These are phyloP conservation scores for Papilio helenus DNA, from an alignment of 1,140 invertebrate species.

Conservation along the genomic window DNA sequence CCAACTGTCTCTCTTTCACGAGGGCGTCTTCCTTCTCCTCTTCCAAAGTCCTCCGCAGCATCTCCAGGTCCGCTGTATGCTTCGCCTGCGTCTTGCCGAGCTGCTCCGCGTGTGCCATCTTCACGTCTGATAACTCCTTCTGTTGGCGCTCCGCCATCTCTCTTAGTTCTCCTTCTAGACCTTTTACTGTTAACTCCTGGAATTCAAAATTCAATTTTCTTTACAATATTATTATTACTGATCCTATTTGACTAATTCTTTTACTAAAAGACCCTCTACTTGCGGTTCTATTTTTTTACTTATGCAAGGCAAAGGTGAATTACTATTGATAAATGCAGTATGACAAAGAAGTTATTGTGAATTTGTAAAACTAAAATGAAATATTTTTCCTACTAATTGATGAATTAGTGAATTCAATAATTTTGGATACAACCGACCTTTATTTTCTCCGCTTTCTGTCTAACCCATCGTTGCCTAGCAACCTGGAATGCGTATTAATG, in stretches of 20 bases:
- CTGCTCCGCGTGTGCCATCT: slow-evolving; percentile 73
- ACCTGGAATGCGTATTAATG: slow-evolving; percentile 54
- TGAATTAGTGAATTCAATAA: too few relatives aligned
- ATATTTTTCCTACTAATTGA: too few relatives aligned
- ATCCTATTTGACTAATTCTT: too few relatives aligned
- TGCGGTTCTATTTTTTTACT: too few relatives aligned
- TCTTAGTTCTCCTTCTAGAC: slow-evolving; percentile 75
- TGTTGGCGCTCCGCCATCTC: slow-evolving; percentile 79
- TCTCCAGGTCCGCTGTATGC: slow-evolving; percentile 65
- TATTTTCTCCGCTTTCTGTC: slow-evolving; percentile 78
- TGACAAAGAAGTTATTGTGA: too few relatives aligned
- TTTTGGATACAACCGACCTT: slow-evolving; percentile 53
- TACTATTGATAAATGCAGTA: too few relatives aligned
- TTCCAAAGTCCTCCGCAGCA: slow-evolving; percentile 62
- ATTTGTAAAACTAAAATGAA: too few relatives aligned
- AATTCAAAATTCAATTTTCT: neutral
- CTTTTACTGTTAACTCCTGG: slow-evolving; percentile 80
- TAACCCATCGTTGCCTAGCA: slow-evolving; percentile 74
- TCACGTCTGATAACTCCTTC: slow-evolving; percentile 72
- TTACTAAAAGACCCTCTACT: too few relatives aligned
- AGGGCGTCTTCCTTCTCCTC: slow-evolving; percentile 69
- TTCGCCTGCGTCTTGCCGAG: slow-evolving; percentile 59
- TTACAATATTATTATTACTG: too few relatives aligned
- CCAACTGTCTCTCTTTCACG: slow-evolving; percentile 72
- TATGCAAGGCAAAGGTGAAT: too few relatives aligned